Evolutionary conservation across 2,113 vertebrate species (phyloP), one percentile per base, ranked within the genome.

Genomic region (Epinephelus cyanopodus): DNA sequence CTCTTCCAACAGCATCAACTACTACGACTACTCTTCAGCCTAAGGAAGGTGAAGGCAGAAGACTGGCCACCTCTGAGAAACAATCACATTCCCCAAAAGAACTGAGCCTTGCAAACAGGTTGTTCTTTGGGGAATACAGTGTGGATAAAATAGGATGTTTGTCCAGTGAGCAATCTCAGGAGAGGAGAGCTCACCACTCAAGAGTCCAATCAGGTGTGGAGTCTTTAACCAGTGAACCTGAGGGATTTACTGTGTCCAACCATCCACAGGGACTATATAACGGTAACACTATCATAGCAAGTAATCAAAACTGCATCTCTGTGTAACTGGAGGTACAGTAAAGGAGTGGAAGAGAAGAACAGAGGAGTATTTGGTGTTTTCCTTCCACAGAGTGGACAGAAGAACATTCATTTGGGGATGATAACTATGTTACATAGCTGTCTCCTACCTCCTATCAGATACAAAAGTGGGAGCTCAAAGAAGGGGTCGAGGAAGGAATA

Each of bases 181-280:
- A 69, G 91, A 19, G 17, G 12, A 65, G 57, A 39, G 45, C 56
- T 87, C 73, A 81, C 79, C 21, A 81, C 89, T 94, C 89, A 53
- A 48, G 90, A 88, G 89, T 61, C 87, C 70, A 92, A 93, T 93
- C 91, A 93, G 68, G 62, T 62, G 13, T 29, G 15, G 23, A 78
- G 62, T 6, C 50, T 81, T 87, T 54, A 72, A 73, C 70, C 65
- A 48, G 52, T 1, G 3, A 80, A 60, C 89, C 5, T 58, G 39
- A 89, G 90, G 87, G 91, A 86, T 33, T 61, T 63, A 58, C 52
- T 42, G 39, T 77, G 83, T 87, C 87, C 85, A 74, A 54, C 61
- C 12, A 4, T 27, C 81, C 70, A 37, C 5, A 10, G 78, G 64
- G 78, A 85, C 68, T 77, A 72, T 53, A 17, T 73, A 76, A 76